Evolutionary conservation across 2,888 invertebrate species (phyloP), one percentile per base, ranked within the genome.

Genomic region (Mechanitis mazaeus): DNA sequence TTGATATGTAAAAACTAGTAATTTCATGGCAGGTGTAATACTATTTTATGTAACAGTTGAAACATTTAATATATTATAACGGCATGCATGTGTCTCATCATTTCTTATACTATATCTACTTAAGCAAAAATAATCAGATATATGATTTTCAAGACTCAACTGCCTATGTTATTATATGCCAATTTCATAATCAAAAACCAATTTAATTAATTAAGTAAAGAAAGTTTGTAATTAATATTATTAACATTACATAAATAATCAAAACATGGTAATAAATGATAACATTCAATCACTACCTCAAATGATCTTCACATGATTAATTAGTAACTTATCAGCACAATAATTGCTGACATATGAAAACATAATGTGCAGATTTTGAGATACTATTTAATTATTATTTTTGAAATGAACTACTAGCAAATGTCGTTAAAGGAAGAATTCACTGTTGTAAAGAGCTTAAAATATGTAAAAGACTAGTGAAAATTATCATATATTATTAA

Each of bases 241-340:
- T n/a, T 45, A 45, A 28, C 7, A 50, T 20, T 50, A 42, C 4
- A 11, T 38, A 47, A 20, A 53, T 57, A 33, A 35, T 38, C 4
- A 7, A 38, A 45, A 35, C 31, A 54, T 31, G 1, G 42, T 47
- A 58, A 54, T 53, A 42, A 55, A 35, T 45, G 58, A 62, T 46
- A 45, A 28, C 11, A n/a, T 28, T n/a, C 45, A 57, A 53, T 47
- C 20, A 38, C 35, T 45, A 58, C 45, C 33, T 50, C 31, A 12
- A 33, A 56, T 63, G 59, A 64, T 59, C 60, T 57, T 20, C 58
- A 62, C 64, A 61, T 65, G 59, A 65, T 64, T 57, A 47, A 61
- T 64, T 58, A 58, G 35, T 33, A 28, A 33, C 33, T 45, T 58
- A 64, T 58, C 57, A 46, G 33, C 46, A 50, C 33, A 33, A 20